Evolutionary conservation across 2,113 vertebrate species (phyloP).

Genomic region (Vireo altiloquus): DNA sequence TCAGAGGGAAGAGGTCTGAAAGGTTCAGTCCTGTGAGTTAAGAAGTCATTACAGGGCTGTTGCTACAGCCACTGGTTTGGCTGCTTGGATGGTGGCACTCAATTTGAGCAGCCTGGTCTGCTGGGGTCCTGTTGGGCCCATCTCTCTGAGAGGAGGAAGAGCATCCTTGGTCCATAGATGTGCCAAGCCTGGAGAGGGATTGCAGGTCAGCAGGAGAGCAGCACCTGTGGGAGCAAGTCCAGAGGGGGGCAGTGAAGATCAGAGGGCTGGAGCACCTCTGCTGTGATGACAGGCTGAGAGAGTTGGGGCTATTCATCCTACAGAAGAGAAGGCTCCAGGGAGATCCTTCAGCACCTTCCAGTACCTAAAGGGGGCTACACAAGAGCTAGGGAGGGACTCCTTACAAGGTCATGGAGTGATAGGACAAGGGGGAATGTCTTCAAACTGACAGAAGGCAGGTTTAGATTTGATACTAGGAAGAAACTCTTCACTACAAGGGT

Average conservation of each 20-base stretch:
- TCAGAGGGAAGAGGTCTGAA: not conserved
- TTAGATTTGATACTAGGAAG: not conserved
- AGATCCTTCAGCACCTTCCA: not conserved
- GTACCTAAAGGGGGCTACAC: not conserved
- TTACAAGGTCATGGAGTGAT: not conserved
- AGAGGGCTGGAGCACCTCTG: not conserved
- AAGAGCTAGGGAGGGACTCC: not conserved
- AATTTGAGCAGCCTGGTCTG: not conserved
- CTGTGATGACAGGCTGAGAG: not conserved
- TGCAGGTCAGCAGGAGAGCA: not conserved
- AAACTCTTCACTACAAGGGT: not conserved
- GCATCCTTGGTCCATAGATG: fast-evolving
- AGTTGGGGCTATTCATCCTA: not conserved
- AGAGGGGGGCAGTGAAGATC: too few relatives aligned
- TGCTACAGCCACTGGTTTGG: not conserved
- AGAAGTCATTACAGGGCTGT: not conserved
- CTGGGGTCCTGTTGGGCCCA: not conserved
- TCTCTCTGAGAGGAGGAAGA: not conserved
- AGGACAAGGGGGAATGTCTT: not conserved
- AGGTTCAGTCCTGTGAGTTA: not conserved
- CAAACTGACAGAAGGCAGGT: not conserved
- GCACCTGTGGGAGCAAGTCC: not conserved
- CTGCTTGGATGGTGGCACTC: not conserved
- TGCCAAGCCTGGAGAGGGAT: not conserved
- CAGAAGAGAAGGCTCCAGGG: not conserved